These are phyloP conservation scores for Drosophila picticornis DNA, from an alignment of 2,888 invertebrate species.

Conservation along the genomic window DNA sequence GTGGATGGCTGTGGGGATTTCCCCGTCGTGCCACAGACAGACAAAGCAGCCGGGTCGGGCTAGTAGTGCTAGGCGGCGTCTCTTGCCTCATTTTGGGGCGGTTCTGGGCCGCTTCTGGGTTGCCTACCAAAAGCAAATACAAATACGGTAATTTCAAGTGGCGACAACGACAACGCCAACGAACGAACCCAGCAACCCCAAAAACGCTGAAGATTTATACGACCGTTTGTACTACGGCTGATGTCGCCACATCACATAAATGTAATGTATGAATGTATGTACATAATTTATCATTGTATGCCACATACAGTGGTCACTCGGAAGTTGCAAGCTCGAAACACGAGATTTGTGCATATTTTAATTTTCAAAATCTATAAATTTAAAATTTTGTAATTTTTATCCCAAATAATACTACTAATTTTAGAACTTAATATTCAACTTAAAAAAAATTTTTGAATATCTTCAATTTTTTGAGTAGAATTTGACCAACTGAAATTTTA, in stretches of 20 bases:
- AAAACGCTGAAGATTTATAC: slow-evolving; percentile 61
- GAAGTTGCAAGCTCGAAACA: not conserved
- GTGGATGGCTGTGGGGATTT: slow-evolving; percentile 43
- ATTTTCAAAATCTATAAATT: not conserved
- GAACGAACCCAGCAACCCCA: slow-evolving; percentile 57
- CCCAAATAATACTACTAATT: not conserved
- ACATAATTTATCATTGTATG: slow-evolving; percentile 13
- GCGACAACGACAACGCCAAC: slow-evolving; percentile 55
- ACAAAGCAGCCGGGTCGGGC: slow-evolving; percentile 38
- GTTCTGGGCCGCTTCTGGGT: slow-evolving; percentile 28
- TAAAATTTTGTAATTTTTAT: not conserved
- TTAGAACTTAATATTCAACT: not conserved
- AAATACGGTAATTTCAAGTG: slow-evolving; percentile 65
- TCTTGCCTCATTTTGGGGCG: slow-evolving; percentile 48
- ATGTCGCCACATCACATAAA: slow-evolving; percentile 39
- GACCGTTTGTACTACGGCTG: slow-evolving; percentile 11
- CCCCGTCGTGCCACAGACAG: slow-evolving; percentile 32
- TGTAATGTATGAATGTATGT: slow-evolving; percentile 28
- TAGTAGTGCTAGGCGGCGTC: slow-evolving; percentile 37
- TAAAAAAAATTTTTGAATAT: not conserved
- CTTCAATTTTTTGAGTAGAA: not conserved
- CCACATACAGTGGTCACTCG: slow-evolving; percentile 12
- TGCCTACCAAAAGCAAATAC: slow-evolving; percentile 64
- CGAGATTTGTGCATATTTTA: not conserved
- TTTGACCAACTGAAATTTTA: not conserved